Base-by-base conservation (phyloP, 2,113 vertebrate species). In the Myotis yumanensis region DNA sequence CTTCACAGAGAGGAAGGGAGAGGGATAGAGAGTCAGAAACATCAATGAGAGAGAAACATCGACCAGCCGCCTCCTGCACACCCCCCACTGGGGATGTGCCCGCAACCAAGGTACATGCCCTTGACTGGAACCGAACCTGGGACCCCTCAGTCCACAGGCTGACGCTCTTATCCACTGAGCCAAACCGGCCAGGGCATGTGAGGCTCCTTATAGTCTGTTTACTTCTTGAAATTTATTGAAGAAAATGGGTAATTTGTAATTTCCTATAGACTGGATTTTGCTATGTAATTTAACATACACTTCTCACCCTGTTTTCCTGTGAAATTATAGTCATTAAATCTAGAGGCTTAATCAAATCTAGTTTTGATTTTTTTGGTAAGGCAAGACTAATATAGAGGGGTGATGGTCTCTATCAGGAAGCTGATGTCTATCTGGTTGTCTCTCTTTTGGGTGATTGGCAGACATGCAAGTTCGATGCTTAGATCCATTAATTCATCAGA, bases 221-320 rank as follows among this genome's bases (percentile, higher is more conserved):
- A 64, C n/a, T 92, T 75, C 46, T 90, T 68, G 11, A 86, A 91
- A 84, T 75, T 93, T 95, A 35, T 82, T 93, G 30, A 95, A 81
- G 16, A 92, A 92, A 68, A 30, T 72, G 59, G 5, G 10, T 76
- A 59, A 43, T 86, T 79, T 79, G 22, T 95, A 89, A 59, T 86
- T 94, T 86, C 11, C 25, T 68, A 23, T 14, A 71, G 22, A 86
- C 30, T 93, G 8, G 0, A 52, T 83, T 91, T 95, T 88, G 5
- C 32, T 54, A 0, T 73, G 48, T 48, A 77, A 57, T 82, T 82
- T 86, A 83, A 88, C 4, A 68, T 59, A 57, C 25, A 12, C 11
- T 23, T 73, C 18, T 83, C 57, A 62, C 7, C 28, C 25, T 51
- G 0, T 86, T 81, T 62, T 77, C 84, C 28, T 93, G 23, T 95